Evolutionary conservation across 2,888 invertebrate species (phyloP), one percentile per base, ranked within the genome.

Genomic region (Melieria omissa): DNA sequence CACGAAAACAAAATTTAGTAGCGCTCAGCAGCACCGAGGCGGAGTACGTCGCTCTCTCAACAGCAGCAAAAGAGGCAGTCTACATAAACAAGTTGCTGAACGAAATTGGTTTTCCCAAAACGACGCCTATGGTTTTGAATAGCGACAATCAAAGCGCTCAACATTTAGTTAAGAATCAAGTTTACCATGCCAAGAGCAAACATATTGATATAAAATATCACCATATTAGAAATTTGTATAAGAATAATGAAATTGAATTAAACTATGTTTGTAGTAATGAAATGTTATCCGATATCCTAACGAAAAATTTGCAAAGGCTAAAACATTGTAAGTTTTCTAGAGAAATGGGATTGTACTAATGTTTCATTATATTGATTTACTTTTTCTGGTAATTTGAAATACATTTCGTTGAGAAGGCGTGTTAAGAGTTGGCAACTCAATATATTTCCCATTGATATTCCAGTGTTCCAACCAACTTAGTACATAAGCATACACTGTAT

Each of bases 1-100:
- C 71, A 0, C 73, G 71, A 52, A 76, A 77, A 47, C 75, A 75
- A 44, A 45, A 47, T 10, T 57, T 71, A 10, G 77, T 74, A 1
- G 75, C 76, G 4, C 65, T 75, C 12, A 64, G 65, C 70, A 73
- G 73, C 71, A 75, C 69, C 9, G 71, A 74, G 49, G 73, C 73
- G 4, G 73, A 76, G 46, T 73, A 76, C 46, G 71, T 69, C 65
- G 66, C 63, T 44, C 8, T 74, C 42, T 69, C 65, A 46, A 46
- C 69, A 64, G 44, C 62, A 66, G 47, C 74, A 76, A 63, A 66
- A 44, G 75, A 76, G 60, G 76, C 65, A 41, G 47, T 47, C 9
- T 76, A 68, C 45, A 57, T 70, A 41, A 66, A 12, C 14, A 74
- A 70, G 14, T 14, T 74, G 16, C 7, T 71, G 9, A 57, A 12